A percentile compares a stretch with the other conserved stretches of the same genome.
Conservation (phyloP, 2,113 vertebrate species). For the Casuarius casuarius region DNA sequence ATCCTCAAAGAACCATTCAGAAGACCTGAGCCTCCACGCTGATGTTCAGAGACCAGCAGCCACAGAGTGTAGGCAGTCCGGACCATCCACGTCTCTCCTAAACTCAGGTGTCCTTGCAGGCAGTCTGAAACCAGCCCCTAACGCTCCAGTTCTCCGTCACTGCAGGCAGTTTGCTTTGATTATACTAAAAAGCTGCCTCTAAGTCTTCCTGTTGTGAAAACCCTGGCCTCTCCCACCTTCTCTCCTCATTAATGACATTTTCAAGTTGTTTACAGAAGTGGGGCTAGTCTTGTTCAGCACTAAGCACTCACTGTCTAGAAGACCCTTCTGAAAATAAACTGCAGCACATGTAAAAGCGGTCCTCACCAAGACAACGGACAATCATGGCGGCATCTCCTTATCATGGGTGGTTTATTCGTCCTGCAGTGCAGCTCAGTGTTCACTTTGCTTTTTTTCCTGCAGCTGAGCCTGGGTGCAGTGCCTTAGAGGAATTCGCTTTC, state of each 20-base stretch:
- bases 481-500: background rate
- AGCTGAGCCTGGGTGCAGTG: background rate
- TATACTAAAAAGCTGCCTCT: background rate
- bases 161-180: background rate
- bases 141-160: background rate
- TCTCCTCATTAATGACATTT: background rate
- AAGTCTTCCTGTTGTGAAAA: background rate
- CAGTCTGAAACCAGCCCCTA: background rate
- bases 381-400: background rate
- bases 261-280: background rate
- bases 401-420: background rate
- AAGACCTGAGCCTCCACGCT: background rate
- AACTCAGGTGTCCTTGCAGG: background rate
- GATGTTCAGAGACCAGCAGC: background rate
- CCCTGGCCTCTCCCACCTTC: background rate
- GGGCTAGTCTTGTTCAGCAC: background rate
- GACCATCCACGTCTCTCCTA: background rate
- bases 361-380: background rate
- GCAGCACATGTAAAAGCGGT: rapidly evolving
- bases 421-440: background rate
- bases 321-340: background rate
- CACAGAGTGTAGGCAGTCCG: background rate
- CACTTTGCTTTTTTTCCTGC: background rate
- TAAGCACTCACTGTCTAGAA: background rate
- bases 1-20: background rate